Base-by-base conservation (phyloP, 2,797 vertebrate species). In the Poeciliopsis paucimaculata region DNA sequence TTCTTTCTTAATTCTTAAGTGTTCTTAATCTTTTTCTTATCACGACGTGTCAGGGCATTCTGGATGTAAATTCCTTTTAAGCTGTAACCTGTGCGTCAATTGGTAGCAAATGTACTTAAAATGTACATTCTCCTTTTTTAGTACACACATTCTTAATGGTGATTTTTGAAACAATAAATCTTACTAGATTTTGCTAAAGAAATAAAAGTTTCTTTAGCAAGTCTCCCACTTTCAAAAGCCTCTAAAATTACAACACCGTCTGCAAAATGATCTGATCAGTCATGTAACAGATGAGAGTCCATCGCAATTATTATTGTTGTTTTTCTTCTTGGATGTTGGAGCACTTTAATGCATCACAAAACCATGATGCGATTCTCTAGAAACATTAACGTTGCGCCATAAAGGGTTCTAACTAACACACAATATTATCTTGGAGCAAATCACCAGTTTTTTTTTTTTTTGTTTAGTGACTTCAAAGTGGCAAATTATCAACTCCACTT, bases 281-380 rank as follows among this genome's bases (percentile, higher is more conserved):
- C 39, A 75, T n/a, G 34, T 74, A 34, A 13, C 20, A 39, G 10
- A 36, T 36, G 11, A 55, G 18, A 49, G 31, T 51, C 16, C 15
- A 49, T 34, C 26, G 18, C 18, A 51, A 51, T 26, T 11, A 36
- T 34, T 73, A 12, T 12, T 76, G 16, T 75, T 75, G 20, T 46
- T 76, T 23, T 23, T 53, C 41, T 74, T 23, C 20, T 41, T 16
- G n/a, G 68, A 41, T 39, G 31, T 34, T 34, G 45, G 11, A 66
- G 11, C 28, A 36, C 12, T 76, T 62, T 76, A 45, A 66, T 39
- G 75, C 45, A 71, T 45, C 68, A 28, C 15, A 46, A 71, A 46
- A 45, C 26, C 45, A 28, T 43, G 12, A 70, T 71, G 12, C 34
- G 55, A 15, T 53, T 71, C 47, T 71, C 18, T 12, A 72, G 15